phyloP scores from a whole-genome alignment of 2,113 vertebrate genomes.

The Bucco capensis region DNA sequence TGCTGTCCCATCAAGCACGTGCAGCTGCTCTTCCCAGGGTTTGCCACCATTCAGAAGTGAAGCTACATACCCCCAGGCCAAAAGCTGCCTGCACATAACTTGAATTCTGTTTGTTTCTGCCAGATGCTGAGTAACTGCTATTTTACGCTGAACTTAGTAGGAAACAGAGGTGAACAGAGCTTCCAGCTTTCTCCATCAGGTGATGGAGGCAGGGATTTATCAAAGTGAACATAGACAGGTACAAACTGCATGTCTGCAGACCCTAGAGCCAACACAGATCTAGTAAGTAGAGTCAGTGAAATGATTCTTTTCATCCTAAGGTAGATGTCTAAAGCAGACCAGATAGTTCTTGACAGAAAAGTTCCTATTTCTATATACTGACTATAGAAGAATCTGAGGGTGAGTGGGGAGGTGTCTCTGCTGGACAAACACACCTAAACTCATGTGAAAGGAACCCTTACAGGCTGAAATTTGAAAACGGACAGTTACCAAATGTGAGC shows the following conservation, averaged over 20 bases:
- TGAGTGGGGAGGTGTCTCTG: background rate
- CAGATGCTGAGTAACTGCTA: background rate
- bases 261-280: background rate
- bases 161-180: background rate
- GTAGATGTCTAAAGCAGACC: background rate
- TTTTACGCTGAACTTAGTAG: background rate
- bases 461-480: background rate
- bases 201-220: background rate
- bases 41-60: background rate
- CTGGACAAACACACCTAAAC: background rate
- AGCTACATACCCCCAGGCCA: background rate
- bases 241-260: background rate
- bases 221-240: background rate
- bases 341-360: background rate
- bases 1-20: background rate
- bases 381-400: background rate
- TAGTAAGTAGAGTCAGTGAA: background rate
- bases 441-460: background rate
- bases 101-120: background rate
- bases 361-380: background rate
- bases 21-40: background rate
- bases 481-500: background rate
- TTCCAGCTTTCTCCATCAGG: background rate
- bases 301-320: background rate
- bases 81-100: background rate